These are phyloP conservation scores for Ctenopoma kingsleyae DNA, from an alignment of 2,797 vertebrate species.

Conservation along the genomic window DNA sequence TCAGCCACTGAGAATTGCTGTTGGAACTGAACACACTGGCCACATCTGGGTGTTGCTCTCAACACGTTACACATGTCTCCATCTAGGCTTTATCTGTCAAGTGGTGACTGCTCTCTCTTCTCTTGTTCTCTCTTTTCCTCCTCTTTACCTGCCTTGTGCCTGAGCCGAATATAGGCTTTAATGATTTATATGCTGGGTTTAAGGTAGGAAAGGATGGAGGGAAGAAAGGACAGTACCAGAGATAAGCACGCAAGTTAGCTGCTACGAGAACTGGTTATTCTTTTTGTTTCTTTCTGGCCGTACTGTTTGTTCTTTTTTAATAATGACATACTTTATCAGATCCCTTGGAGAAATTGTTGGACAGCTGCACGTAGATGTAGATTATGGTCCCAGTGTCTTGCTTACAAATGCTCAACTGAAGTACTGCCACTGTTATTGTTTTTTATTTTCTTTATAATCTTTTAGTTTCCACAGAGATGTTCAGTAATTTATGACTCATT, in stretches of 20 bases:
- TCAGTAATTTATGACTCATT: neutral
- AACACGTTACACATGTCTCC: slow-evolving; percentile 37
- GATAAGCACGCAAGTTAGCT: neutral
- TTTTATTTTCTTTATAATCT: neutral
- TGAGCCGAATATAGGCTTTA: slow-evolving; percentile 21
- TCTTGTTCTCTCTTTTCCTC: neutral
- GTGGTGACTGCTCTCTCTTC: slow-evolving; percentile 13
- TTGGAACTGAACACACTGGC: slow-evolving; percentile 8
- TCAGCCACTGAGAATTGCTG: slow-evolving; percentile 3
- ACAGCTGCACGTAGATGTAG: too few relatives aligned
- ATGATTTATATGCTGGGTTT: slow-evolving; percentile 42
- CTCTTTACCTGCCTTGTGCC: slow-evolving; percentile 25
- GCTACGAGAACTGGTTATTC: neutral
- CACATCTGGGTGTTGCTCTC: slow-evolving; percentile 23
- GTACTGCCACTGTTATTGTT: too few relatives aligned
- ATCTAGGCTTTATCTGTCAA: slow-evolving; percentile 35
- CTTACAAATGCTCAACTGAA: too few relatives aligned
- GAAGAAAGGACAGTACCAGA: neutral
- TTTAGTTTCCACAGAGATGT: neutral
- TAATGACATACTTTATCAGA: neutral
- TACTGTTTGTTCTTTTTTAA: slow-evolving; percentile 1
- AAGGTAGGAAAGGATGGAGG: slow-evolving; percentile 3
- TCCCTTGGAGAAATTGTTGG: neutral
- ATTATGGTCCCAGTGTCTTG: too few relatives aligned
- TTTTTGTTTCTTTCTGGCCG: neutral